Evolutionary conservation across 2,113 vertebrate species (phyloP).

Genomic region (Sceloporus tristichus): DNA sequence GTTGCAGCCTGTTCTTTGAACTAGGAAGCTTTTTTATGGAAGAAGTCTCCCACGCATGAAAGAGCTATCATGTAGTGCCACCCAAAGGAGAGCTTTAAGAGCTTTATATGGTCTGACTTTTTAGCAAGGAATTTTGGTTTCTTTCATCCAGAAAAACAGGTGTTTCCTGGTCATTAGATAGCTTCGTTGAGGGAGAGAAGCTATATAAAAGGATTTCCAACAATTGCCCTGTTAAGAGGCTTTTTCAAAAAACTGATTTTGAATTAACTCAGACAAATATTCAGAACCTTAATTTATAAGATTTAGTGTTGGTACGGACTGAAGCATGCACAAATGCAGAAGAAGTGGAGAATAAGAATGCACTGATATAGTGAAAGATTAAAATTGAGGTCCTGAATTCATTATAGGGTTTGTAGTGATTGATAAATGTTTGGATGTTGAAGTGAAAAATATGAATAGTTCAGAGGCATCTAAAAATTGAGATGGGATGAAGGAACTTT

Average conservation of each 20-base stretch:
- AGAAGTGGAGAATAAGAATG: background rate
- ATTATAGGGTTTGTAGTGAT: background rate
- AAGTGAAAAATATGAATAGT: constrained; percentile 1
- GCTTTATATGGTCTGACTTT: background rate
- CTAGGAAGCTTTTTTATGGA: background rate
- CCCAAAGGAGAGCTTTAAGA: constrained; percentile 15
- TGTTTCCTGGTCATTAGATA: constrained; percentile 4
- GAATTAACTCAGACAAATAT: background rate
- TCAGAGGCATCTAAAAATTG: background rate
- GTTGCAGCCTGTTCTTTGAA: background rate
- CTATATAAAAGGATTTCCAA: background rate
- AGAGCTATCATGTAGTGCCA: background rate
- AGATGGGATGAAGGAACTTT: background rate
- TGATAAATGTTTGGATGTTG: background rate
- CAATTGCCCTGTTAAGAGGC: background rate
- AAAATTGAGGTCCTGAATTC: background rate
- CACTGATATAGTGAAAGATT: background rate
- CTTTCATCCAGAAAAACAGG: constrained; percentile 14
- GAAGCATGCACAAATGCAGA: background rate
- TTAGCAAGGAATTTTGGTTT: background rate
- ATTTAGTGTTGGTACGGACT: too few species aligned
- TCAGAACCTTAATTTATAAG: background rate
- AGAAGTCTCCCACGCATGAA: background rate
- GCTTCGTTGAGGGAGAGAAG: background rate
- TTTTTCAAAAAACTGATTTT: background rate